phyloP scores from a whole-genome alignment of 2,113 vertebrate genomes.

The Apteryx mantelli region DNA sequence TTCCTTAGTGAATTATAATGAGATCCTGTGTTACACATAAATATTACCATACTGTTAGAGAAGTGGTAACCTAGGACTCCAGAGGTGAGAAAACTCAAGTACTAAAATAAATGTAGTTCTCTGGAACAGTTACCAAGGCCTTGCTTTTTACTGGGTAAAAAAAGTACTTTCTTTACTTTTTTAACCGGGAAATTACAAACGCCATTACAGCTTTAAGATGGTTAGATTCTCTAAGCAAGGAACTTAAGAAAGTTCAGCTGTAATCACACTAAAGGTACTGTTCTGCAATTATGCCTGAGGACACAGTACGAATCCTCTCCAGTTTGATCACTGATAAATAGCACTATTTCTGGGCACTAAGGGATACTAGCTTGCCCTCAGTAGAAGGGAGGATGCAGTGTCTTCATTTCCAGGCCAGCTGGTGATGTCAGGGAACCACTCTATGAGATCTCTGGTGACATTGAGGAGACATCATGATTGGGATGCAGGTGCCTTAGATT shows the following conservation, averaged over 20 bases:
- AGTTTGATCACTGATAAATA: no score
- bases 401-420: neutral
- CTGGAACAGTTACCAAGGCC: neutral
- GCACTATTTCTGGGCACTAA: no score
- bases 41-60: neutral
- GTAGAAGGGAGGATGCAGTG: neutral
- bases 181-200: neutral
- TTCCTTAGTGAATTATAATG: neutral
- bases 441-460: neutral
- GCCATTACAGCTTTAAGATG: neutral
- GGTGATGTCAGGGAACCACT: neutral
- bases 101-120: neutral
- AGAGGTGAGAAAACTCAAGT: neutral
- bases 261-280: fast-evolving
- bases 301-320: neutral
- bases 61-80: neutral
- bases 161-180: neutral
- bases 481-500: neutral
- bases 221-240: neutral
- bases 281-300: neutral
- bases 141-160: neutral
- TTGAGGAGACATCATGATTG: neutral
- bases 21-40: neutral
- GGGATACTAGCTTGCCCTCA: neutral
- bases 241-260: neutral